phyloP scores from a whole-genome alignment of 1,140 invertebrate genomes.

The Anthonomus grandis region DNA sequence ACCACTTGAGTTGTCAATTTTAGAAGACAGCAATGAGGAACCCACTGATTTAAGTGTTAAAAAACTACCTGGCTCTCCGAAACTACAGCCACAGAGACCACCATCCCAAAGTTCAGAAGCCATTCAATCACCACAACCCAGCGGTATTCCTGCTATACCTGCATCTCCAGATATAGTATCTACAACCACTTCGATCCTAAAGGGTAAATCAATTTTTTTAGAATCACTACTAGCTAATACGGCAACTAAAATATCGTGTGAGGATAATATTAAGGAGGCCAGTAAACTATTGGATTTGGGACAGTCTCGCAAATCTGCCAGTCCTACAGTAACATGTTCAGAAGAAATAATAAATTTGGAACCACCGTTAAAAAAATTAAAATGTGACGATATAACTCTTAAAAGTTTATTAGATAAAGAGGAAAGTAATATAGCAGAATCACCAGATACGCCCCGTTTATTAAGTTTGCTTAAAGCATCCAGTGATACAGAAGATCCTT shows the following conservation, averaged over 20 bases:
- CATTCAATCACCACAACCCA: slow-evolving; percentile 63
- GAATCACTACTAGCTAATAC: slow-evolving; percentile 55
- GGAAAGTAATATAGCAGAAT: slow-evolving; percentile 26
- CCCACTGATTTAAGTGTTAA: slow-evolving; percentile 46
- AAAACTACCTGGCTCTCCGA: slow-evolving; percentile 35
- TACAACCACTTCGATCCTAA: slow-evolving; percentile 51
- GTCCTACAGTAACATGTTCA: slow-evolving; percentile 59
- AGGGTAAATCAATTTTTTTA: slow-evolving; percentile 54
- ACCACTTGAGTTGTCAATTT: slow-evolving; percentile 30
- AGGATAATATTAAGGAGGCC: slow-evolving; percentile 51
- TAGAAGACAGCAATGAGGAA: slow-evolving; percentile 19
- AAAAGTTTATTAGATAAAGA: slow-evolving; percentile 47
- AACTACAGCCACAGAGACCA: slow-evolving; percentile 52
- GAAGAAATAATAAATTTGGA: slow-evolving; percentile 56
- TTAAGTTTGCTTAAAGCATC: slow-evolving; percentile 50
- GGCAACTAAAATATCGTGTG: slow-evolving; percentile 53
- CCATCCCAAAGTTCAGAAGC: slow-evolving; percentile 60
- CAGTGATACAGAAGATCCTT: slow-evolving; percentile 57
- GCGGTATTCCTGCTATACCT: slow-evolving; percentile 60
- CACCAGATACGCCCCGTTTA: slow-evolving; percentile 42
- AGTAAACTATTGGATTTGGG: slow-evolving; percentile 65
- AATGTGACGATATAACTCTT: slow-evolving; percentile 52
- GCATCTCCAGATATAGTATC: slow-evolving; percentile 58
- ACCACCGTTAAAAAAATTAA: slow-evolving; percentile 57
- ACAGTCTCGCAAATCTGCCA: slow-evolving; percentile 57